Evolutionary conservation across 1,140 invertebrate species (phyloP), one percentile per base, ranked within the genome.

Genomic region (Danaus plexippus): DNA sequence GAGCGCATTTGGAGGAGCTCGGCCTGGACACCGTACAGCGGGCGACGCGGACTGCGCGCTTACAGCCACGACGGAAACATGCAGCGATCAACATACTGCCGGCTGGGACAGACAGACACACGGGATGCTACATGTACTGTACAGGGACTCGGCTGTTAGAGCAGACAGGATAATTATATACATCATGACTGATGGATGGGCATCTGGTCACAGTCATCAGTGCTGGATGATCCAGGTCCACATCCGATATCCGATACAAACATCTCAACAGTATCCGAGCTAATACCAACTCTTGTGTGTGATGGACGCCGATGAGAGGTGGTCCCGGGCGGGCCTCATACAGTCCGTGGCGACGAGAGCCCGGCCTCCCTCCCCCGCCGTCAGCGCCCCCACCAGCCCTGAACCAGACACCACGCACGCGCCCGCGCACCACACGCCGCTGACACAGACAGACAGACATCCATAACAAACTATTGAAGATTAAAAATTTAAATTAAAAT

Each of bases 391-490:
- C 15, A 97, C 87, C 87, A 98, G 90, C 1, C 96, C 96, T 9
- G 95, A 96, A 0, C 93, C 92, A 2, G 95, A 95, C 13, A 98
- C 89, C 22, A 95, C 88, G 40, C 96, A 79, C 68, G 92, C 94
- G 0, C 97, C 96, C 74, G 94, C 94, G 12, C 92, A 88, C 8
- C 95, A 91, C 61, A 92, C 90, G 15, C 94, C 93, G 1, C 89
- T 86, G 65, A 32, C 22, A 32, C 22, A 32, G 2, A 32, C 22
- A 32, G 2, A 32, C 22, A 32, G 2, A 32, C 22, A 32, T 22
- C 2, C 7, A 32, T 32, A 32, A 32, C 7, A 32, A 5, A 32
- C 7, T 7, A 32, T 6, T 32, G 4, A 32, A 32, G 22, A 32
- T 32, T n/a, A n/a, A n/a, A n/a, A n/a, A n/a, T n/a, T n/a, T n/a